A percentile compares a stretch with the other conserved stretches of the same genome.
Conservation (phyloP, 1,140 invertebrate genomes). For the Danaus plexippus region DNA sequence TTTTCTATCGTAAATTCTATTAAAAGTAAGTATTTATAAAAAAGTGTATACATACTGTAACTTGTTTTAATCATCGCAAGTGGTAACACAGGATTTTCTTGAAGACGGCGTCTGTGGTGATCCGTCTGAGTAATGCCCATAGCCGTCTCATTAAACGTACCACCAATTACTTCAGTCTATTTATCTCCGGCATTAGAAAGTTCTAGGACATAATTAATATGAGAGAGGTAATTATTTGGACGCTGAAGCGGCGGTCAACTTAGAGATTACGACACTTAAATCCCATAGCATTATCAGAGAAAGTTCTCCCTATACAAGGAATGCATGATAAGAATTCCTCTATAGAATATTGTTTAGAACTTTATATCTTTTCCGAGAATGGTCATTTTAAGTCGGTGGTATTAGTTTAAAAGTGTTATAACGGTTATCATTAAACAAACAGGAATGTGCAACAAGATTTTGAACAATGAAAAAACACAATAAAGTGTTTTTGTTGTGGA, state of each 20-base stretch:
- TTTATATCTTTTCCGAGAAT: constrained; percentile 6
- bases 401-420: not conserved
- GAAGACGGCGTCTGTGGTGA: constrained; percentile 25
- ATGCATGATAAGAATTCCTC: constrained; percentile 29
- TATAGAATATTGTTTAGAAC: constrained; percentile 9
- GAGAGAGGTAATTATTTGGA: constrained; percentile 63
- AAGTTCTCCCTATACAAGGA: constrained; percentile 47
- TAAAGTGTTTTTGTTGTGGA: too few species aligned
- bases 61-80: constrained; percentile 21
- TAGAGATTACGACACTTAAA: constrained; percentile 34
- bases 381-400: constrained; percentile 11
- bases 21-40: too few species aligned
- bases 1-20: too few species aligned
- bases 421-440: too few species aligned
- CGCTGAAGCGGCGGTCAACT: constrained; percentile 37
- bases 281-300: constrained; percentile 54
- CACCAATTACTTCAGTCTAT: constrained; percentile 42
- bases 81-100: constrained; percentile 18
- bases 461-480: not conserved
- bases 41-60: constrained; percentile 5
- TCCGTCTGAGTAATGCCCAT: constrained; percentile 44
- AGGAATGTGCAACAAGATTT: constrained; percentile 1
- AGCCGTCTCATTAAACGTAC: constrained; percentile 49
- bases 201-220: constrained; percentile 67
- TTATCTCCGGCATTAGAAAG: constrained; percentile 57